A percentile compares a stretch with the other conserved stretches of the same genome.
These are phyloP conservation scores for Hydrozoanthus gracilis DNA, from an alignment of 92 coral and sea anemone species.

Conservation along the genomic window DNA sequence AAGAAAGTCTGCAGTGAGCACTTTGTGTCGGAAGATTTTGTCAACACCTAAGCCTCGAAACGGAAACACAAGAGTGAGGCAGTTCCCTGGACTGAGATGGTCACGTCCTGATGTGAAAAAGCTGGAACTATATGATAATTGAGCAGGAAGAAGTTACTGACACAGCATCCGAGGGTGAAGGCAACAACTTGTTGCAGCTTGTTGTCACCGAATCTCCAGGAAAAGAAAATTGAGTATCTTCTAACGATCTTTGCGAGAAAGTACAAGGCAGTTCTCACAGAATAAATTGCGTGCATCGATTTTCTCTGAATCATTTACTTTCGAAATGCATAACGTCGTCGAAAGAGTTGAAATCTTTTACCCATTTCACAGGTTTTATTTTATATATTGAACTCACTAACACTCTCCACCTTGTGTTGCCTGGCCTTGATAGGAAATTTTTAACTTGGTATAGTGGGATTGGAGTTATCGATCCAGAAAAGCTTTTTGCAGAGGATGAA, in stretches of 20 bases:
- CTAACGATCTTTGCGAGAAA: too few species aligned
- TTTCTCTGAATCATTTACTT: slow-evolving; percentile 45
- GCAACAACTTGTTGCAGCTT: slow-evolving; percentile 12
- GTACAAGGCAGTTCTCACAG: background rate
- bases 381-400: slow-evolving; percentile 38
- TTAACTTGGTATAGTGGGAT: slow-evolving; percentile 46
- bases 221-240: slow-evolving; percentile 38
- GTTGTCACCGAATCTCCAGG: slow-evolving; percentile 17
- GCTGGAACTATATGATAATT: slow-evolving; percentile 1
- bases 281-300: slow-evolving; percentile 49
- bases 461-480: too few species aligned
- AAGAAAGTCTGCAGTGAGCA: slow-evolving; percentile 62
- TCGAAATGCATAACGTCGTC: slow-evolving; percentile 57
- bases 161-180: slow-evolving; percentile 43
- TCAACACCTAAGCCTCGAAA: slow-evolving; percentile 46
- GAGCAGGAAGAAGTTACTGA: slow-evolving; percentile 31
- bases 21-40: background rate
- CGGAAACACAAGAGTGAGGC: slow-evolving; percentile 46
- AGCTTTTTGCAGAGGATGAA: background rate
- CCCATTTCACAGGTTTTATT: slow-evolving; percentile 60
- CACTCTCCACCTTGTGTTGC: slow-evolving; percentile 48
- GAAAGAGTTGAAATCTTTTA: slow-evolving; percentile 47
- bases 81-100: slow-evolving; percentile 20
- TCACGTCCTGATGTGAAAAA: slow-evolving; percentile 5
- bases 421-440: slow-evolving; percentile 51